Percentiles rank a stretch among this genome's conserved stretches.
These are phyloP conservation scores for Heterodera carotae DNA, from an alignment of 1,140 invertebrate genomes.

Conservation along the genomic window DNA sequence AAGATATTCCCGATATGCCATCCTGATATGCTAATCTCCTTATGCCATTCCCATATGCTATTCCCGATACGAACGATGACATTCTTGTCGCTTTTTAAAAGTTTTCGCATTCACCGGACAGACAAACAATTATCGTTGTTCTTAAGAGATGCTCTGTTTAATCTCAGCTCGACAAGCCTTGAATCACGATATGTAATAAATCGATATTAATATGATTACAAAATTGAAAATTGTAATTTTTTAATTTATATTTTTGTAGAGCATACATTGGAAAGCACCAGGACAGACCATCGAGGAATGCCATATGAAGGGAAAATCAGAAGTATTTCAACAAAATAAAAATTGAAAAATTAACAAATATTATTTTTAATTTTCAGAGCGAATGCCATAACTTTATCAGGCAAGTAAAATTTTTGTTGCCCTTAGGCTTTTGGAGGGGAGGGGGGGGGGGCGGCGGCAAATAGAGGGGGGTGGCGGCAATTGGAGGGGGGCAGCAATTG, in stretches of 20 bases:
- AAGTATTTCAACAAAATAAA: slow-evolving; percentile 66
- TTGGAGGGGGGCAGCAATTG: no score
- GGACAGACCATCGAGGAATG: slow-evolving; percentile 81
- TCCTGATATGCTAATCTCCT: no score
- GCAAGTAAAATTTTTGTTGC: not conserved
- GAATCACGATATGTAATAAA: slow-evolving; percentile 50
- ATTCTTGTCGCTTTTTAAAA: no score
- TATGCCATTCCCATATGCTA: no score
- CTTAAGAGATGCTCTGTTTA: slow-evolving; percentile 60
- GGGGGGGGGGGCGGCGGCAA: no score
- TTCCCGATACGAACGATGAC: no score
- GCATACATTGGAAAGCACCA: slow-evolving; percentile 82
- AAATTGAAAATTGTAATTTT: no score
- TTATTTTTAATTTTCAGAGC: slow-evolving; percentile 68
- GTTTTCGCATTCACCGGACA: no score
- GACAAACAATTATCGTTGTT: slow-evolving; percentile 14
- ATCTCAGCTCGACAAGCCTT: slow-evolving; percentile 50
- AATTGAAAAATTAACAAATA: slow-evolving; percentile 33
- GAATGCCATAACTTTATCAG: slow-evolving; percentile 86
- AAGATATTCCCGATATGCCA: no score
- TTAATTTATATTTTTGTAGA: slow-evolving; percentile 71
- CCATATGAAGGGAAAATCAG: slow-evolving; percentile 81
- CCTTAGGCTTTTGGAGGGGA: no score
- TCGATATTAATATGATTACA: no score
- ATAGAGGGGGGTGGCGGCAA: no score